These are phyloP conservation scores for Acleris sparsana DNA, from an alignment of 2,888 invertebrate genomes.

Conservation along the genomic window DNA sequence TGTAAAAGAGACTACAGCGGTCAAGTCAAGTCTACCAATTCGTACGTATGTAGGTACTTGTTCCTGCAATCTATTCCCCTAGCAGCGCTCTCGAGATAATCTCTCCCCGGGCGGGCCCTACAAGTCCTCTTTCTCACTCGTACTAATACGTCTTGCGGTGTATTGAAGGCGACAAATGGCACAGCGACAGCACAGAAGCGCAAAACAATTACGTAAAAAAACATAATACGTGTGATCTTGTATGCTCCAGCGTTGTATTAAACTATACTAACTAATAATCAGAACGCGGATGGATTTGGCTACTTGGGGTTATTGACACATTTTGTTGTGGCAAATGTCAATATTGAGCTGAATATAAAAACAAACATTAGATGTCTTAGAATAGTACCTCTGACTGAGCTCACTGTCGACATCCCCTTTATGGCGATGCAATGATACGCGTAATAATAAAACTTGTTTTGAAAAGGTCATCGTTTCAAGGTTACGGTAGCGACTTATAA, in stretches of 20 bases:
- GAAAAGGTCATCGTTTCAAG: slow-evolving; percentile 62
- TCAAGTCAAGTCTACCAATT: no score
- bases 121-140: slow-evolving; percentile 31
- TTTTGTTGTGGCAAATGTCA: no score
- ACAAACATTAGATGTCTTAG: neutral
- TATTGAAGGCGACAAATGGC: slow-evolving; percentile 27
- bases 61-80: slow-evolving; percentile 32
- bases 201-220: slow-evolving; percentile 10
- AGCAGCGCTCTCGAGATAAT: slow-evolving; percentile 30
- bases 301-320: no score
- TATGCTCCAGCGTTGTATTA: no score
- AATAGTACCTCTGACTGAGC: slow-evolving; percentile 4
- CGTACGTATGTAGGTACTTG: slow-evolving; percentile 4
- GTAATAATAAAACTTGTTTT: slow-evolving; percentile 35
- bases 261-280: no score
- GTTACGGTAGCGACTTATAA: slow-evolving; percentile 50
- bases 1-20: no score
- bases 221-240: no score
- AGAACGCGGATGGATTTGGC: no score
- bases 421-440: slow-evolving; percentile 31
- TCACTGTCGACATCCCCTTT: slow-evolving; percentile 23
- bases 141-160: slow-evolving; percentile 30
- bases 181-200: slow-evolving; percentile 18
- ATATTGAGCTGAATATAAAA: no score
- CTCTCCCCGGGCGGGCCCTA: slow-evolving; percentile 28